Evolutionary conservation across 2,113 vertebrate species (phyloP).

Genomic region (Marmota monax): DNA sequence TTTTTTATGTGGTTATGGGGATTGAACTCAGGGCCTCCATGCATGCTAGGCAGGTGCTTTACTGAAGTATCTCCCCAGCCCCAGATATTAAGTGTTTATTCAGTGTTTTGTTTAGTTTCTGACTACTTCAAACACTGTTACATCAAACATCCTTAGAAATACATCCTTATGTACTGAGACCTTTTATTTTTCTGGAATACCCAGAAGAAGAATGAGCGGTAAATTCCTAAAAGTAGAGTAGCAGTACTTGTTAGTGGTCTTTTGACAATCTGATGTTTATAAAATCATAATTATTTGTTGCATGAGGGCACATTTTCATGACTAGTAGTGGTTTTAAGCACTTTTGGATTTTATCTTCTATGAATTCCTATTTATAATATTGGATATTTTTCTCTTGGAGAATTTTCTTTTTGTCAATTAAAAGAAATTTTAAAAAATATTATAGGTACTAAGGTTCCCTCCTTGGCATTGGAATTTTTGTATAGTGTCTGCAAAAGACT

Average conservation of each 20-base stretch:
- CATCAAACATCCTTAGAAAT: neutral
- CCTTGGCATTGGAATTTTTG: neutral
- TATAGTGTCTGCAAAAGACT: neutral
- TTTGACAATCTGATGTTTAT: neutral
- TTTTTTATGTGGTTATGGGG: too few relatives aligned
- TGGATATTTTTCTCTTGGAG: slow-evolving; percentile 27
- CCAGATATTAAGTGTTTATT: neutral
- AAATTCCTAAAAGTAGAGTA: too few relatives aligned
- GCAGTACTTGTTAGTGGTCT: neutral
- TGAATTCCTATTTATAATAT: slow-evolving; percentile 40
- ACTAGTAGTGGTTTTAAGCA: neutral
- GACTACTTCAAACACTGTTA: neutral
- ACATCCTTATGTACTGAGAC: neutral
- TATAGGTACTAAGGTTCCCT: neutral
- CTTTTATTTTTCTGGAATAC: neutral
- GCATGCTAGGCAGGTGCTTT: too few relatives aligned
- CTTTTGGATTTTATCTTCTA: slow-evolving; percentile 33
- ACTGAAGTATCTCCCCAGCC: too few relatives aligned
- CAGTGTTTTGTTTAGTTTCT: neutral
- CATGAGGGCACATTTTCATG: neutral
- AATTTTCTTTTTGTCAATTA: slow-evolving; percentile 33
- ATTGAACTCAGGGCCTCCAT: too few relatives aligned
- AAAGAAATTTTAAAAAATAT: neutral
- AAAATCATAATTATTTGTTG: neutral
- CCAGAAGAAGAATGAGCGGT: neutral